Percentiles rank a stretch among this genome's conserved stretches.
Evolutionary conservation across 1,140 invertebrate species (phyloP).

Genomic region (Drosophila lowei): DNA sequence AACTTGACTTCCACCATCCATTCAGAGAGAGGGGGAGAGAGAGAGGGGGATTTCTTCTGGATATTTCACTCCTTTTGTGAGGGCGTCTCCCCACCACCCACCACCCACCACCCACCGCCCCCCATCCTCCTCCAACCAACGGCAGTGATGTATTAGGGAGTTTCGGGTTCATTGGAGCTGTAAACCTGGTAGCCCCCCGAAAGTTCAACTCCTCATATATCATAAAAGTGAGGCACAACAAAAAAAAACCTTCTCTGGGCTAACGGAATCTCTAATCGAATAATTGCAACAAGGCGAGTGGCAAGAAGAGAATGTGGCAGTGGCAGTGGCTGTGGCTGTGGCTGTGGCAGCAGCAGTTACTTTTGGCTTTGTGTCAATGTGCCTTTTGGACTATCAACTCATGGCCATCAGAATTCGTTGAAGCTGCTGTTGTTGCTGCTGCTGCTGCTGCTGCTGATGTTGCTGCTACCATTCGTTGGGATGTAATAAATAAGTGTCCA

Average conservation of each 20-base stretch:
- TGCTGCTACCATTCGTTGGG: conserved; percentile 49
- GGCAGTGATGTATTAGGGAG: conserved; percentile 11
- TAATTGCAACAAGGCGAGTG: conserved; percentile 50
- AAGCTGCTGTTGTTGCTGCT: conserved; percentile 1
- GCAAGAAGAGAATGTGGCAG: conserved; percentile 28
- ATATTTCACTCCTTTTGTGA: too few relatives aligned
- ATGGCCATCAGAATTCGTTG: conserved; percentile 59
- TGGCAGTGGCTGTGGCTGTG: too few relatives aligned
- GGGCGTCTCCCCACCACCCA: too few relatives aligned
- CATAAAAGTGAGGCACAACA: conserved; percentile 13
- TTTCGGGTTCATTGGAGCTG: conserved; percentile 10
- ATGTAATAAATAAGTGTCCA: conserved; percentile 73
- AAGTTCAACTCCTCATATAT: conserved; percentile 39
- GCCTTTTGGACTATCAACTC: conserved; percentile 63
- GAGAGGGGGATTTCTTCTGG: too few relatives aligned
- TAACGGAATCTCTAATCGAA: conserved; percentile 74
- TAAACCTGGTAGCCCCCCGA: conserved; percentile 22
- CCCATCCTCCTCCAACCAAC: too few relatives aligned
- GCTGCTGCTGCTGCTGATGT: not conserved
- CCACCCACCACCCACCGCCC: too few relatives aligned
- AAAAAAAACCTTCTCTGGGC: conserved; percentile 17
- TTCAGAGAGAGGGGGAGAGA: too few relatives aligned
- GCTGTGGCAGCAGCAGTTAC: conserved; percentile 7
- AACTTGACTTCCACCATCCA: too few relatives aligned
- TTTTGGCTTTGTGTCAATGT: conserved; percentile 69